Percentiles rank a stretch among this genome's conserved stretches.
phyloP scores from a whole-genome alignment of 2,113 vertebrate genomes.

The Drymodes brunneopygia region DNA sequence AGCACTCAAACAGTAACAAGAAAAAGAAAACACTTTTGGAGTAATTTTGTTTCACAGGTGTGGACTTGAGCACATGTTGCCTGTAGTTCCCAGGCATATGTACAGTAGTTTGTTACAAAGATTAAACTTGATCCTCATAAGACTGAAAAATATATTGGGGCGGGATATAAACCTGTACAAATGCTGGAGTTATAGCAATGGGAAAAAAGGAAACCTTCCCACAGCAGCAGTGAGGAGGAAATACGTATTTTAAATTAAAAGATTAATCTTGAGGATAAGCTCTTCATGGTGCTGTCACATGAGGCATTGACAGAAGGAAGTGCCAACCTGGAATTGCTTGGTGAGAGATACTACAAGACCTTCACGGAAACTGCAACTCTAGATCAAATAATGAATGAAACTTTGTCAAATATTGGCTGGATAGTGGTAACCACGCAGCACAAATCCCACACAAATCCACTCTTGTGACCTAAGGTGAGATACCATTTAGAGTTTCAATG shows the following conservation, averaged over 20 bases:
- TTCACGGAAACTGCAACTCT: background rate
- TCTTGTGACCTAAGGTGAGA: background rate
- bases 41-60: background rate
- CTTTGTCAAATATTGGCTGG: background rate
- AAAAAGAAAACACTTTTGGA: background rate
- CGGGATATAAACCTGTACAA: background rate
- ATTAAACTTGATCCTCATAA: conserved; percentile 29
- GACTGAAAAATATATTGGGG: background rate
- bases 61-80: background rate
- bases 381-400: background rate
- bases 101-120: background rate
- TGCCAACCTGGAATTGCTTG: rapidly evolving
- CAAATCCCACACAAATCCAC: background rate
- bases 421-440: background rate
- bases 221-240: background rate
- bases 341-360: background rate
- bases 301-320: background rate
- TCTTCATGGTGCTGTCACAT: background rate
- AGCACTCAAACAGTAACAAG: background rate
- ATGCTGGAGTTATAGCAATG: background rate
- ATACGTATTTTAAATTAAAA: background rate
- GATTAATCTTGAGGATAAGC: background rate
- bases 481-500: background rate
- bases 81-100: background rate
- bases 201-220: background rate